A percentile compares a stretch with the other conserved stretches of the same genome.
These are phyloP conservation scores for Setipinna tenuifilis DNA, from an alignment of 2,797 vertebrate genomes.

Conservation along the genomic window DNA sequence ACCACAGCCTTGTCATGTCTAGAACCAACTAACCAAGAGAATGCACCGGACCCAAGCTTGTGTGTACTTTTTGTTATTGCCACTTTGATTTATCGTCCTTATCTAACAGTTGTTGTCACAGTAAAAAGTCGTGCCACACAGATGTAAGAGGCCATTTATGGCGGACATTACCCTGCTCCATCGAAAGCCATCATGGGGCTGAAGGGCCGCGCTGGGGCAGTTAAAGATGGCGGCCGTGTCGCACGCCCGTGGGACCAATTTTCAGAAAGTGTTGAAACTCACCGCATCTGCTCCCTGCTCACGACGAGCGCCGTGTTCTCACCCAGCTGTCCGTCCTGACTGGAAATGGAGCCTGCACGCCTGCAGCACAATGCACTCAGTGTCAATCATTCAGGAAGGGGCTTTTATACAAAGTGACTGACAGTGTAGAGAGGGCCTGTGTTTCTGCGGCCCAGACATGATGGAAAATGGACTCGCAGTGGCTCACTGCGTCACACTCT, in stretches of 20 bases:
- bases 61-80: neutral
- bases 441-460: neutral
- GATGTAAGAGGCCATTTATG: conserved; percentile 44
- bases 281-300: neutral
- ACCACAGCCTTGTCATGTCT: neutral
- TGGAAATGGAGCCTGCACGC: conserved; percentile 30
- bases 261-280: neutral
- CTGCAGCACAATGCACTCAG: conserved; percentile 15
- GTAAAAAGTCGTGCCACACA: conserved; percentile 41
- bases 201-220: conserved; percentile 46
- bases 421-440: neutral
- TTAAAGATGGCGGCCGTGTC: conserved; percentile 27
- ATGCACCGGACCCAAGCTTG: neutral
- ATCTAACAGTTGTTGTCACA: conserved; percentile 28
- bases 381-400: conserved; percentile 6
- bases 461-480: neutral
- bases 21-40: neutral
- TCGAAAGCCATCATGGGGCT: conserved; percentile 50
- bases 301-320: no score
- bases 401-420: conserved; percentile 16
- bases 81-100: conserved; percentile 30
- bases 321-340: neutral
- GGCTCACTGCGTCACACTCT: neutral
- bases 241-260: neutral
- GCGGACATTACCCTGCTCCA: conserved; percentile 51